Conservation (phyloP, 2,888 invertebrate genomes). For the Eristalis arbustorum region DNA sequence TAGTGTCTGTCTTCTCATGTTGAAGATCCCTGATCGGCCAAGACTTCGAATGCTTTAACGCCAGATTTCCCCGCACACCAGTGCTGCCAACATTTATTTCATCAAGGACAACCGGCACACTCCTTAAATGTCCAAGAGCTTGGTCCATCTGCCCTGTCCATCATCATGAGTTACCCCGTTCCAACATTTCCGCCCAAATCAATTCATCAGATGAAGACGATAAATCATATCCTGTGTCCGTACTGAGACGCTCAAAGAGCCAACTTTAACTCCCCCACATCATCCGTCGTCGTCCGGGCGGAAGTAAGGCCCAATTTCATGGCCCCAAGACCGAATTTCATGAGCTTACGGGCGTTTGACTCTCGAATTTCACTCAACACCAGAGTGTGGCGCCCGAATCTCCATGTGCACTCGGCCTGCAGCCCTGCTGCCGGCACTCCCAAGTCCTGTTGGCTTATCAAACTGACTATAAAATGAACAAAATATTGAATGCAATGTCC, state of each 20-base stretch:
- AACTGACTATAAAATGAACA: slow-evolving; percentile 65
- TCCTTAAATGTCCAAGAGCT: background rate
- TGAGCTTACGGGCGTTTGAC: slow-evolving; percentile 48
- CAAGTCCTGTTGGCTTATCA: slow-evolving; percentile 56
- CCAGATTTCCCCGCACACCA: too few species aligned
- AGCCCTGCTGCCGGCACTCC: slow-evolving; percentile 12
- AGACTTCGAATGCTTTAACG: too few species aligned
- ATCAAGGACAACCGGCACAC: too few species aligned
- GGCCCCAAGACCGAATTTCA: slow-evolving; percentile 37
- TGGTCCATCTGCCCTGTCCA: background rate
- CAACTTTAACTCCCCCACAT: slow-evolving; percentile 21
- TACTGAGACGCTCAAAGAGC: slow-evolving; percentile 10
- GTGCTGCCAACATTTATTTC: too few species aligned
- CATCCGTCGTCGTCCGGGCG: slow-evolving; percentile 26
- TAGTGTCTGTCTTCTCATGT: too few species aligned
- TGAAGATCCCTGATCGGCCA: too few species aligned
- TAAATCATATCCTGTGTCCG: background rate
- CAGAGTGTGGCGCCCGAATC: slow-evolving; percentile 41
- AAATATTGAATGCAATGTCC: slow-evolving; percentile 71
- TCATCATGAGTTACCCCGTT: background rate
- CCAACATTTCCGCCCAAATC: background rate
- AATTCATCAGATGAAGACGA: background rate
- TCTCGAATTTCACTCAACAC: slow-evolving; percentile 52
- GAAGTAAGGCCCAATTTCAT: slow-evolving; percentile 53
- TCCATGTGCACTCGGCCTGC: background rate